These are phyloP conservation scores for Neodontobutis hainanensis DNA, from an alignment of 2,113 vertebrate species.

Conservation along the genomic window DNA sequence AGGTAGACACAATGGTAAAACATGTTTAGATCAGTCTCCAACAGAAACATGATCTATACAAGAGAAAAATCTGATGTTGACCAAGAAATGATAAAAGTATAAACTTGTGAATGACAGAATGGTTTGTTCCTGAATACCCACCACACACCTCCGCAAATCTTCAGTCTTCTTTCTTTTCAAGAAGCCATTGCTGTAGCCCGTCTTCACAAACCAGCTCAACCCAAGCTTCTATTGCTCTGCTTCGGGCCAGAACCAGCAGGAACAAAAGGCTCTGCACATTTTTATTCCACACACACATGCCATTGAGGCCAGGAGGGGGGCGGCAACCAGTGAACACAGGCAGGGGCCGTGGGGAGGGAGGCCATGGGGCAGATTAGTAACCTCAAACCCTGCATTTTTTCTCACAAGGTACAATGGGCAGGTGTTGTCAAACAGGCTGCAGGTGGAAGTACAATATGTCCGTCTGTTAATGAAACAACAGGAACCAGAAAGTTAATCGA, in stretches of 20 bases:
- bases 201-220: slow-evolving; percentile 20
- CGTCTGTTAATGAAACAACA: no score
- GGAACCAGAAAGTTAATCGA: no score
- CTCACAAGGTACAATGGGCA: slow-evolving; percentile 19
- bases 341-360: slow-evolving; percentile 13
- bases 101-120: not conserved
- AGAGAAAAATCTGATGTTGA: not conserved
- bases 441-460: not conserved
- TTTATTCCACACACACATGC: slow-evolving; percentile 70
- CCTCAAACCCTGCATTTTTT: slow-evolving; percentile 17
- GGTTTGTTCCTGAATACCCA: slow-evolving; percentile 27
- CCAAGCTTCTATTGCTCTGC: slow-evolving; percentile 35
- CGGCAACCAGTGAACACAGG: slow-evolving; percentile 39
- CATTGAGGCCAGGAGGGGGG: slow-evolving; percentile 50
- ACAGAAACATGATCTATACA: not conserved
- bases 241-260: slow-evolving; percentile 10
- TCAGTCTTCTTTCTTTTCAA: slow-evolving; percentile 30
- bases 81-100: not conserved
- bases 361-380: slow-evolving; percentile 40
- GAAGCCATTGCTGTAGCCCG: slow-evolving; percentile 25
- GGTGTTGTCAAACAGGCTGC: not conserved
- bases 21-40: not conserved
- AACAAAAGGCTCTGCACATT: slow-evolving; percentile 72
- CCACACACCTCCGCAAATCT: slow-evolving; percentile 29
- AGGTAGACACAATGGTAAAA: not conserved